A percentile compares a stretch with the other conserved stretches of the same genome.
Conservation (phyloP, 2,888 invertebrate species). For the Tenthredo amoena region DNA sequence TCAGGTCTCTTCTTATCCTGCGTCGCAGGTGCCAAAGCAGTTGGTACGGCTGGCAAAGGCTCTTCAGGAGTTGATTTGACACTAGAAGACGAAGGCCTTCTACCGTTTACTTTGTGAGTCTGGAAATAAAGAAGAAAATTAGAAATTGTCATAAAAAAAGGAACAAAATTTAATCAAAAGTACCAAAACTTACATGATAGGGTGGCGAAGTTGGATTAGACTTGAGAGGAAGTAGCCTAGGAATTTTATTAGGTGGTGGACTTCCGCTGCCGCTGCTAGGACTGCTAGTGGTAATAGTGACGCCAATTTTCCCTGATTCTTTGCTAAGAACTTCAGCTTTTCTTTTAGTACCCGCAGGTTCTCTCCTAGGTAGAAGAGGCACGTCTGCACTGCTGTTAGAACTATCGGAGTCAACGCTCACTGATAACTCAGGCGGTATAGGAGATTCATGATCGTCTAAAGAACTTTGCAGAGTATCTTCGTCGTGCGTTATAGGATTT, state of each 20-base stretch:
- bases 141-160: background rate
- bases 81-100: conserved; percentile 77
- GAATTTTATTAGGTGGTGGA: conserved; percentile 79
- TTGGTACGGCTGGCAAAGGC: conserved; percentile 74
- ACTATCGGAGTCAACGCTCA: conserved; percentile 80
- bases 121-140: conserved; percentile 59
- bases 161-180: background rate
- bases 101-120: conserved; percentile 81
- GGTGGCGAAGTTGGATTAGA: conserved; percentile 74
- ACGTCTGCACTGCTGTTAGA: conserved; percentile 83
- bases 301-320: conserved; percentile 94
- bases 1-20: conserved; percentile 75
- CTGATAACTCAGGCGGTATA: conserved; percentile 76
- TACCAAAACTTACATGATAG: conserved; percentile 65
- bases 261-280: conserved; percentile 78
- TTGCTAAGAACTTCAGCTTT: conserved; percentile 92
- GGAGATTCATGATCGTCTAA: conserved; percentile 76
- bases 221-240: conserved; percentile 76
- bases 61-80: conserved; percentile 77
- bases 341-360: conserved; percentile 86
- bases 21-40: conserved; percentile 73
- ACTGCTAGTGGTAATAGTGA: conserved; percentile 90
- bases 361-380: conserved; percentile 80
- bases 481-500: conserved; percentile 76
- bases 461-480: conserved; percentile 78